Conservation (phyloP, 2,888 invertebrate genomes). For the Eupeodes latifasciatus region DNA sequence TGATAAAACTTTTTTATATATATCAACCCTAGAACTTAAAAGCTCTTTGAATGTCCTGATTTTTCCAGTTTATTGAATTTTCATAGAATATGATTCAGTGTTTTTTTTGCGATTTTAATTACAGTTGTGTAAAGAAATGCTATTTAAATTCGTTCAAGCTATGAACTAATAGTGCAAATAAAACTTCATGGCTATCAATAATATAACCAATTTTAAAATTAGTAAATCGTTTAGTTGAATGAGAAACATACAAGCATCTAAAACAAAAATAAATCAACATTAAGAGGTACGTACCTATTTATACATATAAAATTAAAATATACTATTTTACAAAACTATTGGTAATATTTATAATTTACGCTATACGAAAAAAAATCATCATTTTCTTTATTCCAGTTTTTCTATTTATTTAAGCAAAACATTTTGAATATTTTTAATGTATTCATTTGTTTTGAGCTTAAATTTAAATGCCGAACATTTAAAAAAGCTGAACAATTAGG, state of each 20-base stretch:
- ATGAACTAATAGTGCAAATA: constrained; percentile 28
- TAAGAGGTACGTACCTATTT: background rate
- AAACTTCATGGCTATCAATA: constrained; percentile 38
- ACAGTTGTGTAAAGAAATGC: constrained; percentile 32
- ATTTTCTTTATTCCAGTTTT: too few species aligned
- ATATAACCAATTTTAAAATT: background rate
- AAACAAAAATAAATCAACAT: constrained; percentile 2
- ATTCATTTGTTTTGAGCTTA: too few species aligned
- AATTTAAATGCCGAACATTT: too few species aligned
- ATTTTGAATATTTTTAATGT: too few species aligned
- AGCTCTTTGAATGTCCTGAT: constrained; percentile 41
- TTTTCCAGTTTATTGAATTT: constrained; percentile 56
- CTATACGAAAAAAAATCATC: too few species aligned
- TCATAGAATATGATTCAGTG: constrained; percentile 48
- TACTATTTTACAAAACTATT: background rate
- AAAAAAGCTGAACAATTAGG: too few species aligned
- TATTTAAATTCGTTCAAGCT: background rate
- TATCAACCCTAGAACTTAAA: constrained; percentile 38
- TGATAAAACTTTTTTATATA: constrained; percentile 28
- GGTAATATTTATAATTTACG: too few species aligned
- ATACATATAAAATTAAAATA: background rate
- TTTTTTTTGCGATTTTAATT: constrained; percentile 30
- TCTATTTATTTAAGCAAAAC: too few species aligned
- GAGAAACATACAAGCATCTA: background rate
- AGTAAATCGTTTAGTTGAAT: constrained; percentile 27